Base-by-base conservation (phyloP, 1,140 invertebrate genomes). In the Drosophila carrolli region DNA sequence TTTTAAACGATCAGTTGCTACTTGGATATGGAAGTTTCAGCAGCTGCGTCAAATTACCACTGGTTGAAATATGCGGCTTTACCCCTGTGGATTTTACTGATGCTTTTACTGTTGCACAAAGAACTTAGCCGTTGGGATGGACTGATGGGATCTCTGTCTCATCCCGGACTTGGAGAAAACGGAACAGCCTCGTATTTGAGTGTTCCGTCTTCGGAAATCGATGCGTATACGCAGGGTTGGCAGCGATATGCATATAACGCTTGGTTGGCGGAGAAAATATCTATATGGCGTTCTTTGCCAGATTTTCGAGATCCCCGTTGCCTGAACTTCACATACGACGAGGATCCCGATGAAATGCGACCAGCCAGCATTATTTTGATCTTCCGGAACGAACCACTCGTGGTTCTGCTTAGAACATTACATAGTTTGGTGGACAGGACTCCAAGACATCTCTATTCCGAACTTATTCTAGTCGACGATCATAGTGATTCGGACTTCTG, bases 391-490 rank as follows among this genome's bases (percentile, higher is more conserved):
- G 97, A 98, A 92, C 97, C 97, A 92, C 96, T 95, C 94, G 95
- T 95, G 48, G 97, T 97, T 5, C 90, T 98, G 40, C 93, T 98
- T 4, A 93, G 98, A 43, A 98, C 97, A 5, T 96, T 95, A 11
- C 94, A 95, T 77, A 98, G 96, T 88, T 96, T 98, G 11, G 85
- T 98, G 4, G 95, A 96, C 85, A 93, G 97, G 62, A 96, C 97
- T 5, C 97, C 97, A 2, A 83, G 93, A 13, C 93, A 96, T 60
- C 93, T 98, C 0, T 93, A 98, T 8, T 95, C 96, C 81, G 97
- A 98, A 94, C 94, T 99, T 48, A 97, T 98, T 90, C 93, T 99
- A 54, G 97, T 98, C 14, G 97, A 98, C 93, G 98, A 99, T 94
- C 95, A 94, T 78, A 98, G 97, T 92, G 94, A 94, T 44, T 16